phyloP scores from a whole-genome alignment of 2,797 vertebrate genomes.

The Fistularia tabacaria region DNA sequence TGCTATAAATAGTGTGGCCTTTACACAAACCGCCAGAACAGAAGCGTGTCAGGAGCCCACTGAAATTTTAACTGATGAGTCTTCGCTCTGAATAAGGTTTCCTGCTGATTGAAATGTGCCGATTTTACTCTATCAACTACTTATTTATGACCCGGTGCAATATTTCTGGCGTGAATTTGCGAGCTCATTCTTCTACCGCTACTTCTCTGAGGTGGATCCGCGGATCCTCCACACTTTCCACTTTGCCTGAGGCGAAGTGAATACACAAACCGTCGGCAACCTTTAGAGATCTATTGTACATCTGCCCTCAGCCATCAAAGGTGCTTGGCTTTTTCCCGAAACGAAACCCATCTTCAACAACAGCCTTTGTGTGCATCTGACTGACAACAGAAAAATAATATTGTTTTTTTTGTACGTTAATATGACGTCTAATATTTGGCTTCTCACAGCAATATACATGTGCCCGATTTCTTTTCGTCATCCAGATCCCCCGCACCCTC shows the following conservation, averaged over 20 bases:
- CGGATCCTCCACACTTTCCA: background rate
- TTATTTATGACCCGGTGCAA: no score
- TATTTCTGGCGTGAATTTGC: no score
- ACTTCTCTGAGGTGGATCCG: no score
- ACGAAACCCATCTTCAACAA: constrained; percentile 25
- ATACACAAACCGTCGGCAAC: no score
- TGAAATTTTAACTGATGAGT: no score
- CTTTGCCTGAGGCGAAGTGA: background rate
- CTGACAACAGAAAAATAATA: constrained; percentile 34
- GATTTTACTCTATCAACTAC: no score
- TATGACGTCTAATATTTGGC: constrained; percentile 6
- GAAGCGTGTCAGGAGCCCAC: no score
- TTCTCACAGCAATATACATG: constrained; percentile 84
- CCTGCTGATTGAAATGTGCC: no score
- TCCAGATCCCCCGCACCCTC: constrained; percentile 57
- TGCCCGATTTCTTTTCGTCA: constrained; percentile 82
- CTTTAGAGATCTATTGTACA: constrained; percentile 18
- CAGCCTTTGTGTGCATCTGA: constrained; percentile 21
- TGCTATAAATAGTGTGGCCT: constrained; percentile 1
- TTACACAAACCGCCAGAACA: constrained; percentile 17
- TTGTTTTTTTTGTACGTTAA: constrained; percentile 16
- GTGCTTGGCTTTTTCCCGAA: constrained; percentile 18
- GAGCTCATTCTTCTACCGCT: no score
- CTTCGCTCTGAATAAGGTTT: no score
- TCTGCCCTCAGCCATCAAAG: constrained; percentile 5